Evolutionary conservation across 1,140 invertebrate species (phyloP), one percentile per base, ranked within the genome.

Genomic region (Bombus huntii): DNA sequence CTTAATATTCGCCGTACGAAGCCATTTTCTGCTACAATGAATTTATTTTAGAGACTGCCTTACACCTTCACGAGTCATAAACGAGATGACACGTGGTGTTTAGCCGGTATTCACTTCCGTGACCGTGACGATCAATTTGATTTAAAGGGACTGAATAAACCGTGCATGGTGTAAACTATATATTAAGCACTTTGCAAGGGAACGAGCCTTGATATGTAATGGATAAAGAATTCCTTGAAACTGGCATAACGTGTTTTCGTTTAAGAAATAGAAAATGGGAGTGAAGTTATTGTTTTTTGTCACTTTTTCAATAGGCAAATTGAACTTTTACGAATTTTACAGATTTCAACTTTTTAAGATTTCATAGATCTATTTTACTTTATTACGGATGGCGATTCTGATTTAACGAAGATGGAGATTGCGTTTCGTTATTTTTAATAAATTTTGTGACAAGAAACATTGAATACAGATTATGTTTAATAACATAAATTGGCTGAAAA

Each of bases 61-160:
- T 31, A 6, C n/a, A 47, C 68, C 47, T 37, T 37, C 34, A 2
- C 57, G 42, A 53, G 22, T 73, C 59, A n/a, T 68, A 65, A 76
- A 83, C 75, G 37, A 44, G 81, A 83, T 57, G 81, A 47, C 81
- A 66, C 62, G 74, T 59, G 31, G 22, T 57, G 37, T 73, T 82
- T 82, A 72, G 42, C n/a, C 25, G 13, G 44, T 31, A 31, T 81
- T 53, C 66, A 59, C 47, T 71, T 70, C 42, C 31, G 66, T 28
- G 3, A 18, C 8, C 3, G 65, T 9, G 31, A 39, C 10, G 37
- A 39, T 71, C 31, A 42, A 66, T 42, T 57, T 25, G 76, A 65
- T 62, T 68, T 6, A 66, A 68, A 79, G 15, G 15, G 44, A 68
- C 22, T 34, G 76, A 44, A 9, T 39, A 42, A 28, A 39, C 37